Conservation (phyloP, 2,113 vertebrate species). For the Oryzias woworae region DNA sequence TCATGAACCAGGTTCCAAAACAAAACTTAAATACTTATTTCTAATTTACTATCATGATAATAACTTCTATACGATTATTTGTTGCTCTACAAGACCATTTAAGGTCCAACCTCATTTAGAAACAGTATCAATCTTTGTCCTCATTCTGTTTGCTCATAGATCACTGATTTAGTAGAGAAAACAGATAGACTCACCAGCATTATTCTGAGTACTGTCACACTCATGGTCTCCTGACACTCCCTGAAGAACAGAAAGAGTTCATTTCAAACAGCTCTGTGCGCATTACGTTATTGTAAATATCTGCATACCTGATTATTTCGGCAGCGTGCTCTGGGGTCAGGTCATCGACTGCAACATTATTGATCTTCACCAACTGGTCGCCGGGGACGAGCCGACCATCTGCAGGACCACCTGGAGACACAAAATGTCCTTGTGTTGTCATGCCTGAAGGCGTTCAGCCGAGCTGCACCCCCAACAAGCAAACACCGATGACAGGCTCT, state of each 20-base stretch:
- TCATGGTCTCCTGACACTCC: conserved; percentile 84
- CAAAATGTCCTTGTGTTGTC: conserved; percentile 53
- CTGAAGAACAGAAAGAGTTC: conserved; percentile 60
- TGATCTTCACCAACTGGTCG: conserved; percentile 90
- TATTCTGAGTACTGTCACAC: conserved; percentile 87
- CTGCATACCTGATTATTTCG: conserved; percentile 86
- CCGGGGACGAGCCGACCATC: conserved; percentile 90
- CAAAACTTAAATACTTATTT: too few species aligned
- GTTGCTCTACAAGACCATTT: too few species aligned
- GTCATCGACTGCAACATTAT: conserved; percentile 78
- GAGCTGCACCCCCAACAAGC: conserved; percentile 13
- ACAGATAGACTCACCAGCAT: conserved; percentile 77
- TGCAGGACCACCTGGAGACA: conserved; percentile 85
- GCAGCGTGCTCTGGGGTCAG: conserved; percentile 83
- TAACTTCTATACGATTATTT: too few species aligned
- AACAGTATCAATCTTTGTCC: too few species aligned
- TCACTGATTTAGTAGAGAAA: too few species aligned
- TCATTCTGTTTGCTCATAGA: too few species aligned
- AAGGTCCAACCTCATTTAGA: too few species aligned
- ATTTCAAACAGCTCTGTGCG: not conserved
- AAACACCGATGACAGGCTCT: conserved; percentile 9
- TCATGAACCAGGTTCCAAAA: too few species aligned
- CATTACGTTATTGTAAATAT: conserved; percentile 5
- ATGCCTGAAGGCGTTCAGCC: conserved; percentile 19
- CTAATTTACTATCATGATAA: too few species aligned